phyloP scores from a whole-genome alignment of 92 coral and sea anemone genomes.

The Galaxea fascicularis region DNA sequence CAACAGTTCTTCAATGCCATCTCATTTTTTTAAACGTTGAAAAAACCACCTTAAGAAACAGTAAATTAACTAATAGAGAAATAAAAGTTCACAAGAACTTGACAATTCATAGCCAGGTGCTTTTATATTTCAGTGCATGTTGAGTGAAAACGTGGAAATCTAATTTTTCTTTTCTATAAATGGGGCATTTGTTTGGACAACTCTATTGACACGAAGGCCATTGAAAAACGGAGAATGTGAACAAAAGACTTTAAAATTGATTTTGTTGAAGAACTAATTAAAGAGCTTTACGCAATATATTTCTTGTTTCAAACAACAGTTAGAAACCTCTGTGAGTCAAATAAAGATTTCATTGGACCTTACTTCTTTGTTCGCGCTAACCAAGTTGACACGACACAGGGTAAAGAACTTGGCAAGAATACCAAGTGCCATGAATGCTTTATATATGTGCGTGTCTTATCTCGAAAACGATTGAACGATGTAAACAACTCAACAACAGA shows the following conservation, averaged over 20 bases:
- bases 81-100: neutral
- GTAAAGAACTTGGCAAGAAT: neutral
- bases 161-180: neutral
- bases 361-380: slow-evolving; percentile 8
- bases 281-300: slow-evolving; percentile 38
- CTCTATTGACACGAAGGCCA: slow-evolving; percentile 38
- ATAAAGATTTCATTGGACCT: slow-evolving; percentile 14
- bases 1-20: neutral
- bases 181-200: slow-evolving; percentile 38
- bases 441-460: slow-evolving; percentile 23
- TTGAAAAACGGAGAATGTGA: slow-evolving; percentile 38
- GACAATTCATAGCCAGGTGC: neutral
- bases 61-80: neutral
- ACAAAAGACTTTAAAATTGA: slow-evolving; percentile 64
- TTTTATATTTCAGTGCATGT: slow-evolving; percentile 15
- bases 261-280: slow-evolving; percentile 46
- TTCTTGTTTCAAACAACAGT: slow-evolving; percentile 42
- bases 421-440: neutral
- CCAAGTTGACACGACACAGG: neutral
- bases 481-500: slow-evolving; percentile 43
- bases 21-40: neutral
- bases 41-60: neutral
- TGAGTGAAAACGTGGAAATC: neutral
- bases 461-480: slow-evolving; percentile 36
- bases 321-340: slow-evolving; percentile 23